Percentiles rank a stretch among this genome's conserved stretches.
These are phyloP conservation scores for Leiothrix lutea DNA, from an alignment of 2,113 vertebrate genomes.

Conservation along the genomic window DNA sequence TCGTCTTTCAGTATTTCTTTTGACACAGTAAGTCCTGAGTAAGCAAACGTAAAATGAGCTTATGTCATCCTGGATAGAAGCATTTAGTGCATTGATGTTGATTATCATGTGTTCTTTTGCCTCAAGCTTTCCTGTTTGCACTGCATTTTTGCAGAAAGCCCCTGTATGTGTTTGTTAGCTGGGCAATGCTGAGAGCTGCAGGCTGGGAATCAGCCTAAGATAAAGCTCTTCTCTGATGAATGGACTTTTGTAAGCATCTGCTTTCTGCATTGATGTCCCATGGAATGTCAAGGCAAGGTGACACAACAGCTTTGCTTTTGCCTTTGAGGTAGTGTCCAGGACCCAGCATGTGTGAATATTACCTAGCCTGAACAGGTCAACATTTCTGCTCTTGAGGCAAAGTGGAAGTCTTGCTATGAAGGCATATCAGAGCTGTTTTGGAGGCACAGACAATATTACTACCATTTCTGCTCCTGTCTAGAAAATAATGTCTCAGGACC, in stretches of 20 bases:
- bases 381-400: background rate
- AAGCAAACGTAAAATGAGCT: background rate
- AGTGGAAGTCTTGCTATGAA: background rate
- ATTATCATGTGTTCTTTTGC: background rate
- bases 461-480: background rate
- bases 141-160: background rate
- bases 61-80: background rate
- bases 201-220: background rate
- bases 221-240: background rate
- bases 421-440: background rate
- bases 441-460: background rate
- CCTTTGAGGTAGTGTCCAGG: background rate
- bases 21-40: background rate
- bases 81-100: background rate
- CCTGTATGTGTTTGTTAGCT: background rate
- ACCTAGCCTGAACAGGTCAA: fast-evolving
- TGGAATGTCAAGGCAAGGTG: background rate
- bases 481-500: background rate
- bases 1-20: background rate
- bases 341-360: background rate
- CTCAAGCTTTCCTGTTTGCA: background rate
- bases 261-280: background rate
- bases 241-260: background rate
- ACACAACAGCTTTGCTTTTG: background rate
- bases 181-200: background rate